These are phyloP conservation scores for Pentamera pediparva DNA, from an alignment of 53 echinoderm and acorn worm genomes.

Conservation along the genomic window DNA sequence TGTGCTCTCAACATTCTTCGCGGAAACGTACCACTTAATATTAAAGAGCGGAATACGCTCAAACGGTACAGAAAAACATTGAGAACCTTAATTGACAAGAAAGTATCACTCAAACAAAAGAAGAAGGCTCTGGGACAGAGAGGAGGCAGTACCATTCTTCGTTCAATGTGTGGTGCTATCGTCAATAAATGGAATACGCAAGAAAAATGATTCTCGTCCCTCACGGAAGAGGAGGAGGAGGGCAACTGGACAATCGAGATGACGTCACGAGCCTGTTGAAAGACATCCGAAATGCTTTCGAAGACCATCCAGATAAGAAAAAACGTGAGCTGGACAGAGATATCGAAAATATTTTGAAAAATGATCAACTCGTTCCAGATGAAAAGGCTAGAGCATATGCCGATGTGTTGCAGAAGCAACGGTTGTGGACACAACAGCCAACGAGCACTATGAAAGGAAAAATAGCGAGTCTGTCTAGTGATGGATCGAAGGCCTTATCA, in stretches of 20 bases:
- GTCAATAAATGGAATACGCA: background rate
- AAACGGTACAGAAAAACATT: background rate
- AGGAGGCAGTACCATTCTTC: background rate
- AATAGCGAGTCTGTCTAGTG: background rate
- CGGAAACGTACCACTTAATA: slow-evolving; percentile 40
- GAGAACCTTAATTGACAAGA: background rate
- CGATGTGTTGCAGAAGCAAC: background rate
- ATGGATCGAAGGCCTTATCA: too few species aligned
- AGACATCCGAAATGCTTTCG: background rate
- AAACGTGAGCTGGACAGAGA: background rate
- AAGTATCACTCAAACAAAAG: background rate
- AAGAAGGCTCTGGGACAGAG: background rate
- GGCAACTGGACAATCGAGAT: too few species aligned
- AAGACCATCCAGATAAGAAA: background rate
- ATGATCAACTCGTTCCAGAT: background rate
- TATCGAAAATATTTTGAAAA: background rate
- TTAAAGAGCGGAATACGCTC: background rate
- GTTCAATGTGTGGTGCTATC: background rate
- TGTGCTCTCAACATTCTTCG: slow-evolving; percentile 39
- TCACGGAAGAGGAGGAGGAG: background rate
- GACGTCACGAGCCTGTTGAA: too few species aligned
- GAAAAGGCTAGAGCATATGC: background rate
- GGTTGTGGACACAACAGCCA: background rate
- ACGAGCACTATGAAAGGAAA: background rate
- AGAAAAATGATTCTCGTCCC: slow-evolving; percentile 4